Conservation (phyloP, 2,888 invertebrate genomes). For the Cantharis flavilabris region DNA sequence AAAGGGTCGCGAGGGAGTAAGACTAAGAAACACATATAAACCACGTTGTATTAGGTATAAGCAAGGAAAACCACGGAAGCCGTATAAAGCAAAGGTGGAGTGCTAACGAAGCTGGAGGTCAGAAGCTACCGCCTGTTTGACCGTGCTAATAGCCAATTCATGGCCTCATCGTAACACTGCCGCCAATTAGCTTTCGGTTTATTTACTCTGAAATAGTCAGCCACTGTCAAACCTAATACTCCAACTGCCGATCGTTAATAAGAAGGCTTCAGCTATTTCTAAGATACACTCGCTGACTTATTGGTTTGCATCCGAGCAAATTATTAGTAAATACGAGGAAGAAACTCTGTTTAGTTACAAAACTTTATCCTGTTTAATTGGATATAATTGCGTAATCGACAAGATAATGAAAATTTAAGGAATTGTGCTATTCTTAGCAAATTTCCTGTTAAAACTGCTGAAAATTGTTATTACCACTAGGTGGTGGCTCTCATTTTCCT, state of each 20-base stretch:
- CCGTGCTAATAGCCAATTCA: constrained; percentile 61
- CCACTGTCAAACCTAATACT: constrained; percentile 28
- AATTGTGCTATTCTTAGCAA: neutral
- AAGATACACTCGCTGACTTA: constrained; percentile 23
- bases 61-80: constrained; percentile 32
- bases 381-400: constrained; percentile 11
- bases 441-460: neutral
- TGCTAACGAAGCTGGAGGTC: constrained; percentile 52
- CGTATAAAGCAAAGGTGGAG: constrained; percentile 38
- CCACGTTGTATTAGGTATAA: constrained; percentile 20
- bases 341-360: constrained; percentile 3
- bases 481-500: neutral
- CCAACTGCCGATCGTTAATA: constrained; percentile 27
- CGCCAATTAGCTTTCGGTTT: constrained; percentile 53
- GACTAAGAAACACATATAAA: constrained; percentile 20
- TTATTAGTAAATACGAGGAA: constrained; percentile 13
- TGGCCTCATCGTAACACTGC: constrained; percentile 48
- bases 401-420: neutral
- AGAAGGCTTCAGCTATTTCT: constrained; percentile 36
- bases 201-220: constrained; percentile 49
- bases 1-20: constrained; percentile 32
- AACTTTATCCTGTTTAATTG: constrained; percentile 11
- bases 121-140: constrained; percentile 57
- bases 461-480: neutral
- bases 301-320: constrained; percentile 8